Conservation (phyloP, 2,888 invertebrate species). For the Dynastes tityus region DNA sequence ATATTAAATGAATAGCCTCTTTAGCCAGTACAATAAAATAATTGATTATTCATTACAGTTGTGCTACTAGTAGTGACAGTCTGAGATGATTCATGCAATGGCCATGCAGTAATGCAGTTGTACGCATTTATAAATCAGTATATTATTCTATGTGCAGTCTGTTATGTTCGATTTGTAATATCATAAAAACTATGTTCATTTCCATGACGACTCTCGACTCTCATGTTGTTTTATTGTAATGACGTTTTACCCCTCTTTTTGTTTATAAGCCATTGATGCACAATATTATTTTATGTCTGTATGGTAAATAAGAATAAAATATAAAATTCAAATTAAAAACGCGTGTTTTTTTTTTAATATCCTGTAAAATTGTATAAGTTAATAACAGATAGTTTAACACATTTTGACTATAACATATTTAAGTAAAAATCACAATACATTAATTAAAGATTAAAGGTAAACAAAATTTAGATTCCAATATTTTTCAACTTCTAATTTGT, state of each 20-base stretch:
- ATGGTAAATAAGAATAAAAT: constrained; percentile 71
- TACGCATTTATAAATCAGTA: constrained; percentile 65
- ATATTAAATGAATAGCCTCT: constrained; percentile 65
- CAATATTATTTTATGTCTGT: constrained; percentile 71
- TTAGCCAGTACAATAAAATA: constrained; percentile 69
- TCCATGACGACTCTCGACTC: constrained; percentile 43
- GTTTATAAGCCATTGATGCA: constrained; percentile 65
- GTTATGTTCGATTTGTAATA: constrained; percentile 56
- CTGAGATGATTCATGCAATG: constrained; percentile 64
- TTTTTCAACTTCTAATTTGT: too few species aligned
- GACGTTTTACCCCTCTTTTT: constrained; percentile 50
- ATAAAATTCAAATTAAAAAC: constrained; percentile 60
- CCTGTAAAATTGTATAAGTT: too few species aligned
- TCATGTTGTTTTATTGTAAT: constrained; percentile 50
- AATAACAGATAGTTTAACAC: too few species aligned
- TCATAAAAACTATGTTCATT: constrained; percentile 36
- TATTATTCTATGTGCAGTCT: constrained; percentile 63
- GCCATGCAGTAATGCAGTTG: constrained; percentile 66
- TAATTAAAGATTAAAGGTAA: too few species aligned
- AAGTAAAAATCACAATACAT: too few species aligned
- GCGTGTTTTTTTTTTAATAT: not conserved
- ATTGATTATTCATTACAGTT: constrained; percentile 66
- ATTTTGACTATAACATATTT: too few species aligned
- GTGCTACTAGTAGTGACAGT: constrained; percentile 69
- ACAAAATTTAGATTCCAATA: too few species aligned